Evolutionary conservation across 2,113 vertebrate genomes (phyloP).

Genomic region (Callithrix jacchus): DNA sequence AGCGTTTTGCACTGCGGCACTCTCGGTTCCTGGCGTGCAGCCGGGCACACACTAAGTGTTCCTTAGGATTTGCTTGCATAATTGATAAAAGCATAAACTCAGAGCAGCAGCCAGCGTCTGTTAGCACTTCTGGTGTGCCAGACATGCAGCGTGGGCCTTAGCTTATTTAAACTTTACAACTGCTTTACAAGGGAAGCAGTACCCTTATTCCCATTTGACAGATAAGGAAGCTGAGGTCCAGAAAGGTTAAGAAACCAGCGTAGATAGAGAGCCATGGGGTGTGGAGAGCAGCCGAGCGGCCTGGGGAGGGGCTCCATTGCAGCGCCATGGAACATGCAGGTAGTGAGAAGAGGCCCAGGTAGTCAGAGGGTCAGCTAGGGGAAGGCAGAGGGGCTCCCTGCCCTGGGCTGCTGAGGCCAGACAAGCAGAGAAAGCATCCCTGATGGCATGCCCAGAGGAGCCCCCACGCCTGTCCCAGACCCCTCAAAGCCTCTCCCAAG

Average conservation of each 20-base stretch:
- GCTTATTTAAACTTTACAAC: background rate
- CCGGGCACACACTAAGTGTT: background rate
- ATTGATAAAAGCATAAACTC: background rate
- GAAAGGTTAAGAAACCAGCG: background rate
- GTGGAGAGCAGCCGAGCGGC: background rate
- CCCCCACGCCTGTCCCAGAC: background rate
- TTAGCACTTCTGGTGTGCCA: no score
- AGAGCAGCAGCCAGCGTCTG: background rate
- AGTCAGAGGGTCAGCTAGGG: background rate
- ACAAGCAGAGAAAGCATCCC: background rate
- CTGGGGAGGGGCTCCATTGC: background rate
- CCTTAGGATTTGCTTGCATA: background rate
- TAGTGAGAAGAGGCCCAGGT: background rate
- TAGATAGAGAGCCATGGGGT: background rate
- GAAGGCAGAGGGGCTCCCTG: background rate
- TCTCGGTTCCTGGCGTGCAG: background rate
- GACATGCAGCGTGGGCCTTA: background rate
- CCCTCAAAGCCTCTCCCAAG: background rate
- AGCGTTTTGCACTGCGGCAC: background rate
- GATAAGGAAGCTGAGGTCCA: background rate
- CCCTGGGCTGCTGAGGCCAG: background rate
- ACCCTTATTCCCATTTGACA: conserved; percentile 19
- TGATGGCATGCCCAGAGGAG: background rate
- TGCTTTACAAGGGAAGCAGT: background rate
- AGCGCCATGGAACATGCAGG: background rate